These are phyloP conservation scores for Elgaria multicarinata DNA, from an alignment of 2,113 vertebrate genomes.

Conservation along the genomic window DNA sequence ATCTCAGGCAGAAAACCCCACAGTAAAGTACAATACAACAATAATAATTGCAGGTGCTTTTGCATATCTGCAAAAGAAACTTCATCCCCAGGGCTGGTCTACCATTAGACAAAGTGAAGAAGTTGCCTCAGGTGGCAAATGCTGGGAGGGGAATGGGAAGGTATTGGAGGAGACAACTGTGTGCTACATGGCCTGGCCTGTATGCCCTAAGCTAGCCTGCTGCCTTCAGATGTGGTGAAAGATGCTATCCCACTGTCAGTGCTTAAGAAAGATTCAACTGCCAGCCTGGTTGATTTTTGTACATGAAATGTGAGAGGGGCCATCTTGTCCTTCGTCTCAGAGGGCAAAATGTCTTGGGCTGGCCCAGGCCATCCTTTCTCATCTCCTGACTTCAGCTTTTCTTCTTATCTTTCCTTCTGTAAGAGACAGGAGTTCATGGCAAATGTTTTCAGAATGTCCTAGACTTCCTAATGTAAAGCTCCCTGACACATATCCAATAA, in stretches of 20 bases:
- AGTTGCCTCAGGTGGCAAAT: too few relatives aligned
- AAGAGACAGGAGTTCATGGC: neutral
- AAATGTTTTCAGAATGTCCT: neutral
- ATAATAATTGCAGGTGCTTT: neutral
- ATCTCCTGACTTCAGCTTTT: neutral
- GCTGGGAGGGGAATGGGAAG: too few relatives aligned
- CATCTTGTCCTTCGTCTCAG: neutral
- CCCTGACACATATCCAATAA: neutral
- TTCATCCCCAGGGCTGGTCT: too few relatives aligned
- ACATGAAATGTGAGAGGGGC: neutral
- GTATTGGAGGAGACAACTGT: too few relatives aligned
- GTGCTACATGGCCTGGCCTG: too few relatives aligned
- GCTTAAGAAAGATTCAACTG: too few relatives aligned
- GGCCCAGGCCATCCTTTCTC: neutral
- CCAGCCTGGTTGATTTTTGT: neutral
- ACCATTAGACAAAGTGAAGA: too few relatives aligned
- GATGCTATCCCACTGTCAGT: too few relatives aligned
- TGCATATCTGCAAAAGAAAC: neutral
- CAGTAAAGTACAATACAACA: neutral
- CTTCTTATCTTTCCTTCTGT: neutral
- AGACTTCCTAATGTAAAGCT: neutral
- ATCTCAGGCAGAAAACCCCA: neutral
- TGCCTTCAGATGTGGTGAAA: too few relatives aligned
- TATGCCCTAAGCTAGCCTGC: too few relatives aligned
- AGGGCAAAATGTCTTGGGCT: too few relatives aligned